Evolutionary conservation across 2,113 vertebrate genomes (phyloP).

Genomic region (Pachyramphus minor): DNA sequence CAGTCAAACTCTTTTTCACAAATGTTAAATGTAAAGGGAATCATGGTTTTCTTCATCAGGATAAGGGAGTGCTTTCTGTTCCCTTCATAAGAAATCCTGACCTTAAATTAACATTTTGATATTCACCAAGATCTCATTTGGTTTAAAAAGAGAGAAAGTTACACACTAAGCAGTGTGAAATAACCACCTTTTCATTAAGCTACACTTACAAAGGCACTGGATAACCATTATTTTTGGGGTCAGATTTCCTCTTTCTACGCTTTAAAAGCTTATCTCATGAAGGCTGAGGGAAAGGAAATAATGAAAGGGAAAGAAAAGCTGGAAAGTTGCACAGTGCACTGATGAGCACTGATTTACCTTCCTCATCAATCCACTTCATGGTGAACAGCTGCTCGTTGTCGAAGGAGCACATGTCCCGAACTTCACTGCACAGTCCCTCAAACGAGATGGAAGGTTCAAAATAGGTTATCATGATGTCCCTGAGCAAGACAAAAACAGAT

Average conservation of each 20-base stretch:
- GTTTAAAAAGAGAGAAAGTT: neutral
- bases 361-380: conserved; percentile 99
- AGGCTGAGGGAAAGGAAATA: neutral
- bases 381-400: conserved; percentile 97
- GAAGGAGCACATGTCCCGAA: conserved; percentile 97
- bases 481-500: conserved; percentile 62
- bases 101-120: neutral
- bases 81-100: neutral
- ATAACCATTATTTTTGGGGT: neutral
- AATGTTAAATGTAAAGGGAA: neutral
- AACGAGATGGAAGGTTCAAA: conserved; percentile 97
- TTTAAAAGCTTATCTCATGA: neutral
- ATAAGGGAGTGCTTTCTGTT: neutral
- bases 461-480: conserved; percentile 99
- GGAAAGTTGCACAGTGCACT: neutral
- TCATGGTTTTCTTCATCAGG: neutral
- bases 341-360: conserved; percentile 76
- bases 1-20: neutral
- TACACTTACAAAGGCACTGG: neutral
- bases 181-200: neutral
- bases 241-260: neutral
- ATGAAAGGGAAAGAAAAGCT: neutral
- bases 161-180: neutral
- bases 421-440: conserved; percentile 89
- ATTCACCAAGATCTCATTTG: neutral